Base-by-base conservation (phyloP, 2,888 invertebrate species). In the Ligdia adustata region DNA sequence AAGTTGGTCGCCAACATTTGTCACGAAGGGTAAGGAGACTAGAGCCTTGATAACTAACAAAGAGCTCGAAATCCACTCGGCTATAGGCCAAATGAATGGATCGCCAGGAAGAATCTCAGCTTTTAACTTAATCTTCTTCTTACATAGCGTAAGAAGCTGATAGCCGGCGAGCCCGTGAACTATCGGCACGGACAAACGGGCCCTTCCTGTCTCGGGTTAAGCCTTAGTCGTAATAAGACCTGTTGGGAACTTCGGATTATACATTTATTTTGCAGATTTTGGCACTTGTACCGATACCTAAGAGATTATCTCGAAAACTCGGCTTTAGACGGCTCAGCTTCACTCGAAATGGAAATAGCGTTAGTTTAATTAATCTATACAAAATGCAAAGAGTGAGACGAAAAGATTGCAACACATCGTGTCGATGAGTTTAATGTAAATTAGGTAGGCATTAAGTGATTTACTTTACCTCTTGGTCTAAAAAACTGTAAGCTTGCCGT, bases 41-140 rank as follows among this genome's bases (percentile, higher is more conserved):
- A 43, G 47, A 52, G 52, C 49, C 53, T 61, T 61, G 64, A 66
- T 69, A 66, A 55, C 63, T 62, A 66, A 69, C 66, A 67, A 68
- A 71, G 66, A 60, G 60, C 62, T 64, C 52, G 45, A 62, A 64
- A 75, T 64, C 66, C 60, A 70, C 70, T 65, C 63, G 45, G 57
- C 59, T 60, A 56, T 60, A 59, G 60, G 48, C 66, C 57, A 62
- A 67, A 66, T 70, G 63, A 75, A 71, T 62, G 63, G 61, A 66
- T 62, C 58, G 52, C 53, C 35, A 39, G 51, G 58, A 67, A 62
- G 61, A 65, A 68, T 63, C 63, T 66, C 60, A 52, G 63, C 62
- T 57, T 61, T 68, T 57, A 62, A 64, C 59, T 60, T 41, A 53
- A 57, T 55, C 53, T 47, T 15, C 9, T 37, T 52, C 45, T 52